Percentiles rank a stretch among this genome's conserved stretches.
phyloP scores from a whole-genome alignment of 1,140 invertebrate genomes.

The Ganaspis sp. region DNA sequence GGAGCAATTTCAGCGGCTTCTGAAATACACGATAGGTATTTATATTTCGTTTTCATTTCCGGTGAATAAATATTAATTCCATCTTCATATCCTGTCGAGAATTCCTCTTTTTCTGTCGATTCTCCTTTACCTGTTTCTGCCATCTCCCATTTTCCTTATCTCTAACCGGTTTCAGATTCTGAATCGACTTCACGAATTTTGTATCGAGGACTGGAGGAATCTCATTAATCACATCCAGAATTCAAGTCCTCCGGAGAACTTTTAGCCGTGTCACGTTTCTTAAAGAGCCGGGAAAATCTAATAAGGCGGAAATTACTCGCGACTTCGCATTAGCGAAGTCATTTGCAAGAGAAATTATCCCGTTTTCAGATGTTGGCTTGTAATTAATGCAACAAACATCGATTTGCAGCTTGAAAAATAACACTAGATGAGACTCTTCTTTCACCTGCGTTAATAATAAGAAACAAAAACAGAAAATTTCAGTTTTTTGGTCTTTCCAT shows the following conservation, averaged over 20 bases:
- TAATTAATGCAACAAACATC: too few species aligned
- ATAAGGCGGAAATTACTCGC: constrained; percentile 17
- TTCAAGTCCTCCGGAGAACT: not conserved
- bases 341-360: not conserved
- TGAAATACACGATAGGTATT: not conserved
- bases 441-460: too few species aligned
- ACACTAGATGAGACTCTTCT: too few species aligned
- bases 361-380: not conserved
- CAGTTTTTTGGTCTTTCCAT: too few species aligned
- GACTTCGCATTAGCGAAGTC: not conserved
- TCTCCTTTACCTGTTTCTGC: constrained; percentile 37
- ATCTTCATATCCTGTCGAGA: constrained; percentile 34
- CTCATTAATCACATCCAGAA: constrained; percentile 21
- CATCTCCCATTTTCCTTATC: constrained; percentile 39
- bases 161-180: not conserved
- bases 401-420: too few species aligned
- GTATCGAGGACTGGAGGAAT: constrained; percentile 5
- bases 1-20: not conserved
- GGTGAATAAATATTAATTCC: constrained; percentile 16
- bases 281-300: not conserved
- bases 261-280: constrained; percentile 8
- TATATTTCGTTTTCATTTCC: constrained; percentile 16
- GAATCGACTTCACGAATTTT: constrained; percentile 9
- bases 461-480: too few species aligned
- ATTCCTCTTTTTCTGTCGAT: constrained; percentile 32